Percentiles rank a stretch among this genome's conserved stretches.
phyloP scores from a whole-genome alignment of 2,113 vertebrate species.

The Ceratotherium simum region DNA sequence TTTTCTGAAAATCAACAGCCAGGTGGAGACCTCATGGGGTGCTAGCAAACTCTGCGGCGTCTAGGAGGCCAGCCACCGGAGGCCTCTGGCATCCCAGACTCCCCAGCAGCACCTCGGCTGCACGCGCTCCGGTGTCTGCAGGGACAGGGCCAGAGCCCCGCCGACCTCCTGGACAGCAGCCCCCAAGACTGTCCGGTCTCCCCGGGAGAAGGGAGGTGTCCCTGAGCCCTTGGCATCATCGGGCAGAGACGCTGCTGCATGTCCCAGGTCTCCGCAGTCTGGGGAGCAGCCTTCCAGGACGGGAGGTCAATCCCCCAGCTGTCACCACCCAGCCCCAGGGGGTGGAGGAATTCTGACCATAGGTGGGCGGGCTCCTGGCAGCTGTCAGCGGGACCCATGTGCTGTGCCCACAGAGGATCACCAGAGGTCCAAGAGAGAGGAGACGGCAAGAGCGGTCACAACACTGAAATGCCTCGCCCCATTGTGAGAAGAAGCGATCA shows the following conservation, averaged over 20 bases:
- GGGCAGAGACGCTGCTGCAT: accelerated
- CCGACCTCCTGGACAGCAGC: background rate
- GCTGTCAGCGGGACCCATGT: background rate
- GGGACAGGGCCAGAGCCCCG: background rate
- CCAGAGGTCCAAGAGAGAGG: background rate
- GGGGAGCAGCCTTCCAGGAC: background rate
- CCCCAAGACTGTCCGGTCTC: background rate
- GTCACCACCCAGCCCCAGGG: background rate
- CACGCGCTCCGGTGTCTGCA: accelerated
- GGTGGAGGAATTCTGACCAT: background rate
- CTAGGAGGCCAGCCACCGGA: accelerated
- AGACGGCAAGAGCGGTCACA: background rate
- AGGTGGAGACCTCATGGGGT: background rate
- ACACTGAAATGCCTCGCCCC: accelerated
- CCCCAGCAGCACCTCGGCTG: background rate
- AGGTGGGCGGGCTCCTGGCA: background rate
- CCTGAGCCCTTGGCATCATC: background rate
- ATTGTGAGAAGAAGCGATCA: background rate
- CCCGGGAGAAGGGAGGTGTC: background rate
- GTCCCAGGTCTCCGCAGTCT: background rate
- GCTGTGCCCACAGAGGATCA: background rate
- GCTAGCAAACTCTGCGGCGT: background rate
- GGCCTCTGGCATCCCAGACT: background rate
- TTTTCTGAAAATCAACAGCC: background rate
- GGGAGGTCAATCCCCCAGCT: background rate